phyloP scores from a whole-genome alignment of 2,113 vertebrate genomes.

The Suncus etruscus region DNA sequence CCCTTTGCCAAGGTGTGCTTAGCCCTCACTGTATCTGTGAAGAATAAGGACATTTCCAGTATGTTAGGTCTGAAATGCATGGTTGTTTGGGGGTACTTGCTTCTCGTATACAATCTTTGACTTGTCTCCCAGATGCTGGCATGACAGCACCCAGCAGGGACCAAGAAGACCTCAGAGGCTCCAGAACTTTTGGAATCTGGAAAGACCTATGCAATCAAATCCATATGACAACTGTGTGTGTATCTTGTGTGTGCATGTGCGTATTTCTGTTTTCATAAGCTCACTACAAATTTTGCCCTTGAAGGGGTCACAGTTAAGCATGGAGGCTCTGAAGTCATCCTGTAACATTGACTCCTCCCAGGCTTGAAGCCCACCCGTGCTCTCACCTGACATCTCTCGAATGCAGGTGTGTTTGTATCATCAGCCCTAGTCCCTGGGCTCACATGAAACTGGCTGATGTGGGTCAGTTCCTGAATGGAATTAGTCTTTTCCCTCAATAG shows the following conservation, averaged over 20 bases:
- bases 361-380: background rate
- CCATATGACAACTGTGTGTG: background rate
- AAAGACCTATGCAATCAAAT: background rate
- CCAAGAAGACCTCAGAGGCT: background rate
- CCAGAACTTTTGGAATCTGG: background rate
- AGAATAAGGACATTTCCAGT: too few species aligned
- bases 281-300: conserved; percentile 2
- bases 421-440: background rate
- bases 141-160: background rate
- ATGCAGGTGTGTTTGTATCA: background rate
- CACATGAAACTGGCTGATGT: background rate
- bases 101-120: too few species aligned
- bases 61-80: too few species aligned
- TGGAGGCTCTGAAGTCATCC: conserved; percentile 43
- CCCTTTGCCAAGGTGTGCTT: background rate
- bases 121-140: too few species aligned
- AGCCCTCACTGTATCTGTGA: too few species aligned
- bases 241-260: background rate
- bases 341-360: conserved; percentile 26
- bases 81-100: too few species aligned
- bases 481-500: background rate
- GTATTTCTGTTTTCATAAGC: too few species aligned
- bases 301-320: conserved; percentile 26
- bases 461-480: background rate
- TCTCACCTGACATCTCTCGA: background rate